phyloP scores from a whole-genome alignment of 2,797 vertebrate species.

The Buphagus erythrorhynchus region DNA sequence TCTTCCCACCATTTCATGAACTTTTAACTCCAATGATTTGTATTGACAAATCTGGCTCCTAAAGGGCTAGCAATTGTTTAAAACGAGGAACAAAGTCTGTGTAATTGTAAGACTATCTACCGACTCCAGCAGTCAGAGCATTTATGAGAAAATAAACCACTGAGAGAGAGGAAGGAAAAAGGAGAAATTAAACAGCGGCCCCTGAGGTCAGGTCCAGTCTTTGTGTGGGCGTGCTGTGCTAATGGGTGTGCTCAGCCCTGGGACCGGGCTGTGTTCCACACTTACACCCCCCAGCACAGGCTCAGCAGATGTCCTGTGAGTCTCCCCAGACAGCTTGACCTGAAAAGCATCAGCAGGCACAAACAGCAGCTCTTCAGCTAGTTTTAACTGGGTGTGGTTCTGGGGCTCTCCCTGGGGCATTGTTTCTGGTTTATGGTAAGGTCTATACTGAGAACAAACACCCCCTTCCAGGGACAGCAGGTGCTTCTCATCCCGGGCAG shows the following conservation, averaged over 20 bases:
- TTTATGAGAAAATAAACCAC: conserved; percentile 15
- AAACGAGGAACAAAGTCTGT: not conserved
- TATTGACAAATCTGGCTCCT: conserved; percentile 3
- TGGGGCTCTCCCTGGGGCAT: not conserved
- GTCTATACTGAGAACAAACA: not conserved
- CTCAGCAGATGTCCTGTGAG: not conserved
- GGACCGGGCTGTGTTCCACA: not conserved
- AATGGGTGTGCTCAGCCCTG: not conserved
- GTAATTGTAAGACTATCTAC: not conserved
- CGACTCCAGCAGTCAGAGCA: not conserved
- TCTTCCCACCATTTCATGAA: not conserved
- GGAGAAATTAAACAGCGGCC: not conserved
- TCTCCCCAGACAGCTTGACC: not conserved
- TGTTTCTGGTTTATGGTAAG: not conserved
- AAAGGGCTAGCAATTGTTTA: not conserved
- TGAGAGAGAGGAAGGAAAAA: not conserved
- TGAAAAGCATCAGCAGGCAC: not conserved
- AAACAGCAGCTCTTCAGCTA: not conserved
- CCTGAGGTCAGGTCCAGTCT: not conserved
- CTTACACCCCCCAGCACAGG: not conserved
- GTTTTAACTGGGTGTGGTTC: not conserved
- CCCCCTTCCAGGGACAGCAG: not conserved
- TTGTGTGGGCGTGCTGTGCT: not conserved
- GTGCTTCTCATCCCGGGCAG: not conserved
- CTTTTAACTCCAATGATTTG: not conserved